Conservation (phyloP, 2,113 vertebrate species). For the Merops nubicus region DNA sequence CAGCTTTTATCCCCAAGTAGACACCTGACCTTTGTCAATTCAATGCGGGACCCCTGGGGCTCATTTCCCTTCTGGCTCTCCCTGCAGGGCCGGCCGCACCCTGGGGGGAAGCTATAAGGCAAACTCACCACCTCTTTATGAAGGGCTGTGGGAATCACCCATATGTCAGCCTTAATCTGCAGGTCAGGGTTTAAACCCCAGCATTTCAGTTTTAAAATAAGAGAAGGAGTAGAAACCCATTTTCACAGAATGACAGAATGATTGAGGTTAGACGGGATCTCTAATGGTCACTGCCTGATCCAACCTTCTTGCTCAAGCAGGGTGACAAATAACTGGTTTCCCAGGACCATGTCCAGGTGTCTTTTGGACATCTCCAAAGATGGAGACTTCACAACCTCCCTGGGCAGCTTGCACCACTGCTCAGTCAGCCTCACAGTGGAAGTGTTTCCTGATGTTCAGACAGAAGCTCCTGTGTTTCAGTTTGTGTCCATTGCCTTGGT, state of each 20-base stretch:
- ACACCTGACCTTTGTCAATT: too few species aligned
- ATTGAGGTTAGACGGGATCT: background rate
- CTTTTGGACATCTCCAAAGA: background rate
- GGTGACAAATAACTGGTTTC: fast-evolving
- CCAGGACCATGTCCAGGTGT: background rate
- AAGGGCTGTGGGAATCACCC: too few species aligned
- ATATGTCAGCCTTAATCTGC: too few species aligned
- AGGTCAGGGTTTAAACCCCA: too few species aligned
- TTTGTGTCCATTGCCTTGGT: background rate
- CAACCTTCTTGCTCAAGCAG: background rate
- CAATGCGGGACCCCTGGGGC: too few species aligned
- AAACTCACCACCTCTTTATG: too few species aligned
- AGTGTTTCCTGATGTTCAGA: background rate
- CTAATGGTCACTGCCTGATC: background rate
- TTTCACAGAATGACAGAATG: background rate
- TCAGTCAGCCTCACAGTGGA: background rate
- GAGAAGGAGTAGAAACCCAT: background rate
- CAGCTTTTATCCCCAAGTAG: too few species aligned
- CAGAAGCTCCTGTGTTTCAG: background rate
- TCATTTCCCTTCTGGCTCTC: too few species aligned
- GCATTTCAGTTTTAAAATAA: background rate
- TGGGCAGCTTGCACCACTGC: background rate
- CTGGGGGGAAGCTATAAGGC: too few species aligned
- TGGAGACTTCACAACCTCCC: background rate
- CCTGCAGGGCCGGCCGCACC: too few species aligned